Evolutionary conservation across 2,888 invertebrate genomes (phyloP), one percentile per base, ranked within the genome.

Genomic region (Agonopterix alstromeriana): DNA sequence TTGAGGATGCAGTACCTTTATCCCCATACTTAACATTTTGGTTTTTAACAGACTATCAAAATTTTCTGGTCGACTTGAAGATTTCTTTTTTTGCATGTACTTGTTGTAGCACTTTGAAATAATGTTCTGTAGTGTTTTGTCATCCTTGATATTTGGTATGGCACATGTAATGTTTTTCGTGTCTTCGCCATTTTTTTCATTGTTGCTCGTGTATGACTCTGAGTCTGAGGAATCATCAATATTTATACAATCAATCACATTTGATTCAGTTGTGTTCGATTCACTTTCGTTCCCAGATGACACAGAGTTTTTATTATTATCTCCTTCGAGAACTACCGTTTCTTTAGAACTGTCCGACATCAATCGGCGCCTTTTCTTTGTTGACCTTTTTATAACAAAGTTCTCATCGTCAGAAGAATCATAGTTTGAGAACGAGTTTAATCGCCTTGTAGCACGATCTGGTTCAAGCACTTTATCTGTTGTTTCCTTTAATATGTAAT

Each of bases 11-110:
- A 27, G 27, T 27, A 77, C 61, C 68, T 86, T 86, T 52, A 75
- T 65, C 45, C 87, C 87, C 46, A 87, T 73, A 58, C 81, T 85
- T 58, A 82, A 66, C 42, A 87, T 54, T 68, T 85, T 86, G 50
- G 75, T 81, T 65, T 77, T 76, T 8, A 86, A 54, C 49, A 71
- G 68, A 27, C 27, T 27, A 27, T 27, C 27, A 27, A 27, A 27
- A 27, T 27, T 27, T 27, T 27, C 27, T 27, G 27, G 7, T 5
- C 27, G 27, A 27, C 7, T 27, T 5, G 27, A 0, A 27, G 27
- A 27, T 27, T 27, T 27, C 27, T 27, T 27, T 27, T 27, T 27
- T 27, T 27, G 27, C 5, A 27, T 27, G 27, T 27, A 72, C 57
- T 71, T 74, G 36, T 55, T 70, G n/a, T 60, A 57, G 58, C 78